phyloP scores from a whole-genome alignment of 2,888 invertebrate genomes.

The Oligia strigilis region DNA sequence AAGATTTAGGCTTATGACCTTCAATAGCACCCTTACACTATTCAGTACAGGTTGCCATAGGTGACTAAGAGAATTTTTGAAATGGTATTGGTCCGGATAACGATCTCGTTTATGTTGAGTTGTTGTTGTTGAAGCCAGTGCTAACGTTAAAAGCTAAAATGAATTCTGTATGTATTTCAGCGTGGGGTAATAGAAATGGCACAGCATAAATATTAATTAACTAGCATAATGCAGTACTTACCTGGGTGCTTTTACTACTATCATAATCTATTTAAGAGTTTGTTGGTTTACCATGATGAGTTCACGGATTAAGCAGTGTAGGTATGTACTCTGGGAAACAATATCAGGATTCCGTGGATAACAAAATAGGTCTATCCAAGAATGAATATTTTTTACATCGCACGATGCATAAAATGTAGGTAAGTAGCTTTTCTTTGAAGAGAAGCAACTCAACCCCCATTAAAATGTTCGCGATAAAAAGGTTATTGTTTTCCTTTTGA shows the following conservation, averaged over 20 bases:
- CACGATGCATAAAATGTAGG: constrained; percentile 1
- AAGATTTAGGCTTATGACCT: constrained; percentile 75
- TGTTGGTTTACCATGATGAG: constrained; percentile 11
- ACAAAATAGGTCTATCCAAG: background rate
- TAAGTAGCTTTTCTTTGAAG: constrained; percentile 8
- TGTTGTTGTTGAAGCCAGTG: constrained; percentile 11
- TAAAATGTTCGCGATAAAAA: constrained; percentile 16
- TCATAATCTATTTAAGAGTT: constrained; percentile 40
- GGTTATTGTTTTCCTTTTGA: constrained; percentile 44
- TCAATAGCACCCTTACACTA: constrained; percentile 60
- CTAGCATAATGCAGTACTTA: constrained; percentile 30
- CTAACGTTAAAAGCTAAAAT: constrained; percentile 38
- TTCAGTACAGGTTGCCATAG: constrained; percentile 30
- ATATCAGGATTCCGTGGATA: background rate
- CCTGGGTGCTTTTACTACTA: constrained; percentile 38
- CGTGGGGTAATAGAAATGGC: constrained; percentile 39
- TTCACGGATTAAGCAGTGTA: constrained; percentile 6
- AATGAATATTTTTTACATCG: constrained; percentile 3
- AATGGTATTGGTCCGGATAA: constrained; percentile 18
- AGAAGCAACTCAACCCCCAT: background rate
- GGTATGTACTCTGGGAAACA: background rate
- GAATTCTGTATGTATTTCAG: constrained; percentile 31
- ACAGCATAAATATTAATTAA: constrained; percentile 58
- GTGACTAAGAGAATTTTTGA: constrained; percentile 26
- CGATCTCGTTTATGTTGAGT: constrained; percentile 7